Conservation (phyloP, 2,113 vertebrate genomes). For the Pteropus alecto region DNA sequence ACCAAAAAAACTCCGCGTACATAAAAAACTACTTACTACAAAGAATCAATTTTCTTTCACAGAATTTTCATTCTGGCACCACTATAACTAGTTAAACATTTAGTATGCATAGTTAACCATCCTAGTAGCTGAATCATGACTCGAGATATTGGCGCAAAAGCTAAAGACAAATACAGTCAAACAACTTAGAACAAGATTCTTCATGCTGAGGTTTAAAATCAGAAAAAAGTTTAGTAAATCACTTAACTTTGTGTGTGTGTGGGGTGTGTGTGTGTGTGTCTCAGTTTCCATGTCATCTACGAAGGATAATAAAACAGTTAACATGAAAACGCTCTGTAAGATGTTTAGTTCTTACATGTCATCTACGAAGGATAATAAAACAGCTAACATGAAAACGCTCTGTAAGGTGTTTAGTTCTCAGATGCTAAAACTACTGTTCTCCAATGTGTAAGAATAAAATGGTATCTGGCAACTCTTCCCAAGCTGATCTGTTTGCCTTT, state of each 20-base stretch:
- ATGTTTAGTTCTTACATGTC: not conserved
- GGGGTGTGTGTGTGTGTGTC: not conserved
- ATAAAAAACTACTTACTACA: not conserved
- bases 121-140: not conserved
- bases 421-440: not conserved
- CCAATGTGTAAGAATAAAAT: not conserved
- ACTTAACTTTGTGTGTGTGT: not conserved
- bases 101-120: not conserved
- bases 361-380: not conserved
- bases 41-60: not conserved
- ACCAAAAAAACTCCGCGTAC: not conserved
- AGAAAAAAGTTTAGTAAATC: not conserved
- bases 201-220: not conserved
- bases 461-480: not conserved
- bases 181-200: not conserved
- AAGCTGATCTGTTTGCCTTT: not conserved
- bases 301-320: not conserved
- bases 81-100: not conserved
- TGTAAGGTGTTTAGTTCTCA: not conserved
- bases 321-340: not conserved
- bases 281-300: not conserved
- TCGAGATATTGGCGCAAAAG: not conserved
- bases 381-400: not conserved
- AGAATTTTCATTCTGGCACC: not conserved
- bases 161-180: not conserved